These are phyloP conservation scores for Corvus cornix DNA, from an alignment of 2,113 vertebrate genomes.

Conservation along the genomic window DNA sequence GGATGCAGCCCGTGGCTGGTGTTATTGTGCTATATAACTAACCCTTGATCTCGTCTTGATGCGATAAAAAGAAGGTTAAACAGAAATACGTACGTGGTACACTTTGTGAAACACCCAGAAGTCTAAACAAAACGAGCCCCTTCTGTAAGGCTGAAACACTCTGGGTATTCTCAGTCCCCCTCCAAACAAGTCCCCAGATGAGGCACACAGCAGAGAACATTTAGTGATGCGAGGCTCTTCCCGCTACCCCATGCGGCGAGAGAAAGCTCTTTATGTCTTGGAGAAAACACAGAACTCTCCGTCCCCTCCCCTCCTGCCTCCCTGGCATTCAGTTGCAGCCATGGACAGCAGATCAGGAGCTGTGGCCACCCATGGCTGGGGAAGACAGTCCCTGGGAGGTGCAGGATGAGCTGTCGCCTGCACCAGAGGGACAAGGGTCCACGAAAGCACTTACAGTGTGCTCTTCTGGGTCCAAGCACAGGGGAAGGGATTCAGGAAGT, in stretches of 20 bases:
- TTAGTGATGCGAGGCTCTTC: background rate
- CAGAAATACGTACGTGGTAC: background rate
- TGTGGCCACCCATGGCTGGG: background rate
- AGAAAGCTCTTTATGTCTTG: background rate
- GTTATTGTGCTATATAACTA: constrained; percentile 41
- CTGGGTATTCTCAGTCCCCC: background rate
- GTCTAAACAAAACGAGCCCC: background rate
- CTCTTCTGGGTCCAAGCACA: background rate
- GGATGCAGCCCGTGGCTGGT: constrained; percentile 50
- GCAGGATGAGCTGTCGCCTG: background rate
- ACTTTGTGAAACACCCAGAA: background rate
- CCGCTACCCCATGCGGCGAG: fast-evolving
- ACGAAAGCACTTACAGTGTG: fast-evolving
- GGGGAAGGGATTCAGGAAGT: background rate
- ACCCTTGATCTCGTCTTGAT: constrained; percentile 40
- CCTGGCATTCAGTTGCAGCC: background rate
- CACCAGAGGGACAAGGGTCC: background rate
- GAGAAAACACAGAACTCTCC: background rate
- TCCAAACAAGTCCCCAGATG: background rate
- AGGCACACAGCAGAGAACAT: background rate
- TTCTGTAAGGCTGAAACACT: background rate
- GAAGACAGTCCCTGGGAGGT: background rate
- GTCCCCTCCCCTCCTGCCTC: background rate
- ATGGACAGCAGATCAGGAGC: background rate
- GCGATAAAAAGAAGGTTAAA: constrained; percentile 47